A percentile compares a stretch with the other conserved stretches of the same genome.
Evolutionary conservation across 2,113 vertebrate species (phyloP).

Genomic region (Melierax canorus): DNA sequence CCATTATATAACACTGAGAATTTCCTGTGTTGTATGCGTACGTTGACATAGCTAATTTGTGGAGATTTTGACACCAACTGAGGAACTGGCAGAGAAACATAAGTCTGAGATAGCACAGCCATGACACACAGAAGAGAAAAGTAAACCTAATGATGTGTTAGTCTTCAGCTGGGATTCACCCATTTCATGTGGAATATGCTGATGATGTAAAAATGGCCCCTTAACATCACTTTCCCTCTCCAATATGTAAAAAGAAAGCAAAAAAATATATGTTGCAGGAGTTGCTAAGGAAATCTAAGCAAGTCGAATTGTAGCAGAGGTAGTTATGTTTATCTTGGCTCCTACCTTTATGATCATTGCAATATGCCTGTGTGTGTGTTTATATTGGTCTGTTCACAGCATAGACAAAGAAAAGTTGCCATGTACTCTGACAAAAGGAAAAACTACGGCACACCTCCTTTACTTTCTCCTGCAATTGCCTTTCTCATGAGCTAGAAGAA

Average conservation of each 20-base stretch:
- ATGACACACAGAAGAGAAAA: not conserved
- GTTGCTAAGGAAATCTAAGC: not conserved
- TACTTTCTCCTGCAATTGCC: not conserved
- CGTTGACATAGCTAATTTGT: not conserved
- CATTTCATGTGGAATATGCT: not conserved
- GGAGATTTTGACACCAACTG: not conserved
- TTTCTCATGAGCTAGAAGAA: not conserved
- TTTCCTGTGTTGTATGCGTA: not conserved
- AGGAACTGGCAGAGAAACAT: not conserved
- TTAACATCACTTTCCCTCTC: not conserved
- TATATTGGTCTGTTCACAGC: not conserved
- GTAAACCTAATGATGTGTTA: not conserved
- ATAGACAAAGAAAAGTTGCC: not conserved
- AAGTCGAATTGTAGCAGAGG: not conserved
- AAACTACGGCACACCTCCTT: not conserved
- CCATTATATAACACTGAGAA: not conserved
- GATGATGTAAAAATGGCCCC: not conserved
- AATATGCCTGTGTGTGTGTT: not conserved
- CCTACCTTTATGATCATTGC: not conserved
- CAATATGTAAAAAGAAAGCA: not conserved
- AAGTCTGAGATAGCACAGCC: not conserved
- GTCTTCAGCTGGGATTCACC: not conserved
- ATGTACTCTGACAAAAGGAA: not conserved
- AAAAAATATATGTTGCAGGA: not conserved
- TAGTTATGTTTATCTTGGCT: not conserved